Evolutionary conservation across 2,797 vertebrate genomes (phyloP).

Genomic region (Tokudaia tokunoshimensis): DNA sequence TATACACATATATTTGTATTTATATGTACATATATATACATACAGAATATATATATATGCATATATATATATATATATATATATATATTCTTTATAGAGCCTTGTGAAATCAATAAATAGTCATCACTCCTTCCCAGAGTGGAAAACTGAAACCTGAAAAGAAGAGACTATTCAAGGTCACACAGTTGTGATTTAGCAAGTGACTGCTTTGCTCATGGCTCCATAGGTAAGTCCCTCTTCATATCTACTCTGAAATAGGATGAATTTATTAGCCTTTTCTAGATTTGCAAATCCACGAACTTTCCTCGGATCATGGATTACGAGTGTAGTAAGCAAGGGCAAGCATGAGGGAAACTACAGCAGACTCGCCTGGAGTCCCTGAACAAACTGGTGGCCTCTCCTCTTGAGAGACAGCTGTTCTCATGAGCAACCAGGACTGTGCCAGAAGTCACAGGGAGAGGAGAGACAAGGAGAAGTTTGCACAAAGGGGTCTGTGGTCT

Average conservation of each 20-base stretch:
- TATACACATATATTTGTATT: no score
- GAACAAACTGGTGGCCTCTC: not conserved
- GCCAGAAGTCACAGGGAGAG: not conserved
- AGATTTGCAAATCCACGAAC: not conserved
- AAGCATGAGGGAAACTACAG: not conserved
- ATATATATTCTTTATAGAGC: not conserved
- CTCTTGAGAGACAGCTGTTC: not conserved
- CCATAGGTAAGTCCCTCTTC: not conserved
- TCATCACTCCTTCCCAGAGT: not conserved
- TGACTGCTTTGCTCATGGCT: not conserved
- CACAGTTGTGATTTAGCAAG: not conserved
- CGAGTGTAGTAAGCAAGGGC: not conserved
- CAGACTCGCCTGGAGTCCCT: not conserved
- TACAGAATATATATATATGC: accelerated
- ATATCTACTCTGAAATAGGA: not conserved
- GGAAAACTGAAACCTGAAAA: not conserved
- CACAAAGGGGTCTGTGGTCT: not conserved
- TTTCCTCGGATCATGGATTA: not conserved
- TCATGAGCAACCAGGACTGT: not conserved
- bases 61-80: no score
- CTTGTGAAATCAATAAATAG: not conserved
- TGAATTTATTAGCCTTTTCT: not conserved
- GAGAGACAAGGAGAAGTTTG: accelerated
- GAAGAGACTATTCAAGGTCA: not conserved
- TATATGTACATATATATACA: not conserved